Base-by-base conservation (phyloP, 2,797 vertebrate genomes). In the Protosalanx chinensis region DNA sequence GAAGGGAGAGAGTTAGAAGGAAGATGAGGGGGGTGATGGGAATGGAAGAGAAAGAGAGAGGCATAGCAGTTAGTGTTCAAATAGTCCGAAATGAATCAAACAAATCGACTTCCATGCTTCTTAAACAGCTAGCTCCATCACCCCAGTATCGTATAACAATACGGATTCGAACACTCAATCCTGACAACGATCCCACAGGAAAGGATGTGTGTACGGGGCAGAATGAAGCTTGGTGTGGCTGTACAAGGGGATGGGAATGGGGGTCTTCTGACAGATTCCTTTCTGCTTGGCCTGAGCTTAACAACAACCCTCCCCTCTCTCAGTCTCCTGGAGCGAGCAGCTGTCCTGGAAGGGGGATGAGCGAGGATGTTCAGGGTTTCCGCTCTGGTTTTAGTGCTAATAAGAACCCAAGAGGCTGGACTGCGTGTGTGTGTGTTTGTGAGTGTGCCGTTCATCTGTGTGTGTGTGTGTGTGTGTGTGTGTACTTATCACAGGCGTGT, bases 271-370 rank as follows among this genome's bases (percentile, higher is more conserved):
- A 41, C 37, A 13, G 37, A 41, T 41, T 33, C 82, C 74, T 83
- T 81, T 87, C 83, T 83, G 84, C 83, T 86, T 85, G 72, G 69
- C 68, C 79, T 64, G 69, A 70, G 82, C 72, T 76, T 77, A 82
- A 81, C 79, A 85, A 85, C 84, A 80, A n/a, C 67, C 72, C 62
- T 71, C 1, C 29, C 79, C 64, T 41, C 37, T 12, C 37, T 75
- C 76, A n/a, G n/a, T 81, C 78, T 59, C 61, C 73, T 69, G 77
- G 83, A 73, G 75, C 77, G 82, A 67, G 61, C 71, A 35, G 82
- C 72, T 68, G 75, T 70, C 75, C 84, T 78, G 79, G 84, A 87
- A 78, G 77, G 77, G 79, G 86, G 87, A 88, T 85, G 78, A 90
- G 86, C 83, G 72, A n/a, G 67, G 70, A 72, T 81, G 80, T 81